Base-by-base conservation (phyloP, 2,888 invertebrate species). In the Nesidiocoris tenuis region DNA sequence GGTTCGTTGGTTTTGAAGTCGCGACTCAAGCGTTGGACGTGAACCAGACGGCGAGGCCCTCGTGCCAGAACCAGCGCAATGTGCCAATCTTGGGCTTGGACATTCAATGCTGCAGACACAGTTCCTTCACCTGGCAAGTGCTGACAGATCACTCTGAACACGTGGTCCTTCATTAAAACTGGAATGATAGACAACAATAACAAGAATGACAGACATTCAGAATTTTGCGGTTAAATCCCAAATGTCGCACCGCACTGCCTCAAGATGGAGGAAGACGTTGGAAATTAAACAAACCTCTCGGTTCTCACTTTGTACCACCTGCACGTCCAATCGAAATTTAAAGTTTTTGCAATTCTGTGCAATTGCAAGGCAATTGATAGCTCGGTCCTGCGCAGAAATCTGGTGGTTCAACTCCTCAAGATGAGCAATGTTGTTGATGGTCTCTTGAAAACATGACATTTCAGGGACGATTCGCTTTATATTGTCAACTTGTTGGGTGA, bases 241-340 rank as follows among this genome's bases (percentile, higher is more conserved):
- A n/a, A n/a, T n/a, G n/a, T n/a, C n/a, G n/a, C n/a, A n/a, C n/a
- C n/a, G n/a, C n/a, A n/a, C n/a, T n/a, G n/a, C n/a, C n/a, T n/a
- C n/a, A n/a, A n/a, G n/a, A n/a, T n/a, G n/a, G n/a, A n/a, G n/a
- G n/a, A n/a, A n/a, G n/a, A n/a, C n/a, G n/a, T n/a, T n/a, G n/a
- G n/a, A n/a, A n/a, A n/a, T n/a, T n/a, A n/a, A n/a, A n/a, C n/a
- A n/a, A n/a, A n/a, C n/a, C n/a, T n/a, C n/a, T n/a, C n/a, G n/a
- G n/a, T n/a, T n/a, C n/a, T n/a, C 9, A 72, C 72, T 72, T 63
- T 72, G 61, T 17, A 72, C 63, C 25, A 72, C 63, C 54, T 72
- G 72, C 18, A 72, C 39, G 21, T 63, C 61, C 5, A 72, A 19
- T n/a, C 54, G 19, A 54, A 72, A 72, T 16, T 56, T 18, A 12